These are phyloP conservation scores for Motacilla tschutschensis DNA, from an alignment of 2,113 vertebrate genomes.

Conservation along the genomic window DNA sequence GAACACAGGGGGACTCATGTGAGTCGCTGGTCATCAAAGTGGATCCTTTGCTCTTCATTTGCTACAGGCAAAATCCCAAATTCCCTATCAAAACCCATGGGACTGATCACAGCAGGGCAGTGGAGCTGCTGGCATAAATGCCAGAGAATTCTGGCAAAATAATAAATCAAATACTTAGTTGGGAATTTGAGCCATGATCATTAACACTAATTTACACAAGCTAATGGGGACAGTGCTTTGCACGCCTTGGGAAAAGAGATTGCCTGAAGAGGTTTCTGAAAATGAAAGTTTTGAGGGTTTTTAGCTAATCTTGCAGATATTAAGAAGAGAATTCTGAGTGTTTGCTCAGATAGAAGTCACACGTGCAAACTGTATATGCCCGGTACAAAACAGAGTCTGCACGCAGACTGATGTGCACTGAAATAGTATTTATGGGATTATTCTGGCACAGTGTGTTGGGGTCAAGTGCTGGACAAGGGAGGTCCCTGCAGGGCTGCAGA, in stretches of 20 bases:
- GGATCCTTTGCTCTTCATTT: neutral
- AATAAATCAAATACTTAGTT: neutral
- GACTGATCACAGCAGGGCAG: neutral
- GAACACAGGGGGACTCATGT: accelerated
- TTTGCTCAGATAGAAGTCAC: neutral
- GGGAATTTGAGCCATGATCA: neutral
- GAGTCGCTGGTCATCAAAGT: neutral
- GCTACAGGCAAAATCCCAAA: neutral
- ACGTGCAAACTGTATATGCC: accelerated
- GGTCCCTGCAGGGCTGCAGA: neutral
- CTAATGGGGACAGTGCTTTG: neutral
- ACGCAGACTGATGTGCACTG: accelerated
- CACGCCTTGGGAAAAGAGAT: accelerated
- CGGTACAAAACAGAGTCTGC: neutral
- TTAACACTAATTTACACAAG: neutral
- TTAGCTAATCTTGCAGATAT: neutral
- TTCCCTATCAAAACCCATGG: neutral
- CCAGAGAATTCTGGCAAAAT: neutral
- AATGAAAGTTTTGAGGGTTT: neutral
- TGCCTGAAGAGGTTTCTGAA: neutral
- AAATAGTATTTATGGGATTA: neutral
- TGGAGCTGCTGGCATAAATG: neutral
- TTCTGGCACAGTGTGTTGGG: neutral
- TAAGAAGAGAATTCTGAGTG: neutral
- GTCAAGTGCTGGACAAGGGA: neutral